These are phyloP conservation scores for Laspeyria flexula DNA, from an alignment of 2,888 invertebrate species.

Conservation along the genomic window DNA sequence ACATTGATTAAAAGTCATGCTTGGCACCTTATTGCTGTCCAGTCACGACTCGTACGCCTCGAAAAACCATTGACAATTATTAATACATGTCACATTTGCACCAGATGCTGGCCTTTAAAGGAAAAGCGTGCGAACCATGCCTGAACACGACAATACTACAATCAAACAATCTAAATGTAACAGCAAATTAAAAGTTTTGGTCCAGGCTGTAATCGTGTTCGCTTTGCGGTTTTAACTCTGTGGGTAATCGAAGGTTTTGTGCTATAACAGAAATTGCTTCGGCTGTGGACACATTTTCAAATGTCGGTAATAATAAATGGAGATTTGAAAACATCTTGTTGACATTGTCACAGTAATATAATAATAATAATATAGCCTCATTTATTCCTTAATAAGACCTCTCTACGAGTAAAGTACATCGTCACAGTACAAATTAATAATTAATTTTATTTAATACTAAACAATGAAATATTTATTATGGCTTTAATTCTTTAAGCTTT, in stretches of 20 bases:
- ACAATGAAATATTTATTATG: no score
- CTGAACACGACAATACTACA: conserved; percentile 6
- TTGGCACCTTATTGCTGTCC: background rate
- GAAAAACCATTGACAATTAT: conserved; percentile 5
- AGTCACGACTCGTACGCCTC: conserved; percentile 5
- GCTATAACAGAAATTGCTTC: background rate
- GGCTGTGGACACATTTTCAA: no score
- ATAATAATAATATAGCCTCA: no score
- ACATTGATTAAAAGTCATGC: background rate
- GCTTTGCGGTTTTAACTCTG: background rate
- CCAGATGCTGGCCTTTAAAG: conserved; percentile 6
- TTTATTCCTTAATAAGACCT: no score
- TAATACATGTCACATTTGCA: conserved; percentile 4
- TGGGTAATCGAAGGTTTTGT: background rate
- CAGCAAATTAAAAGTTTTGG: background rate
- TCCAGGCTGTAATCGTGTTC: background rate
- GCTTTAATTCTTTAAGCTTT: no score
- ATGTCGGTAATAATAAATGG: no score
- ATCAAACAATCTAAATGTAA: background rate
- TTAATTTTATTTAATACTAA: no score
- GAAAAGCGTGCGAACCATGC: conserved; percentile 4
- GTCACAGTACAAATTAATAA: no score
- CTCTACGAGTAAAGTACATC: no score
- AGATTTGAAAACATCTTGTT: no score
- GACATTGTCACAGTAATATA: no score